These are phyloP conservation scores for Melierax canorus DNA, from an alignment of 2,113 vertebrate genomes.

Conservation along the genomic window DNA sequence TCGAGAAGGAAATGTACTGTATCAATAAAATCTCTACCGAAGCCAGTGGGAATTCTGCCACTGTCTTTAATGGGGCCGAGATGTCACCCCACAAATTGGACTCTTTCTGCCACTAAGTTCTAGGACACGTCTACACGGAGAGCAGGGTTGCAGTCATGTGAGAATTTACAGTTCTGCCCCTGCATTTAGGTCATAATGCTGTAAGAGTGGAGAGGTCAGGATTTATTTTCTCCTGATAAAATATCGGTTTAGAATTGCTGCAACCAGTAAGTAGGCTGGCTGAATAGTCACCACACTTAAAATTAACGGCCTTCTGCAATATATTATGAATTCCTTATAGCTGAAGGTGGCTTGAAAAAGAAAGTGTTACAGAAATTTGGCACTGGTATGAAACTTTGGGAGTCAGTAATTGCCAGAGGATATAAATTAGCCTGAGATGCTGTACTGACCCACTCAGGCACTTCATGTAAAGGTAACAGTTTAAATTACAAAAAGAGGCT, in stretches of 20 bases:
- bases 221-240: conserved; percentile 12
- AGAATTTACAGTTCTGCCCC: neutral
- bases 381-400: neutral
- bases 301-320: neutral
- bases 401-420: neutral
- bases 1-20: neutral
- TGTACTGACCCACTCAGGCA: neutral
- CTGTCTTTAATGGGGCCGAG: neutral
- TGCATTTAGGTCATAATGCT: neutral
- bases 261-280: neutral
- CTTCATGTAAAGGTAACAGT: neutral
- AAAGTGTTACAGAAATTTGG: conserved; percentile 6
- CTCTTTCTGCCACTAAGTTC: neutral
- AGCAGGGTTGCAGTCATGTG: neutral
- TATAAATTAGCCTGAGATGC: neutral
- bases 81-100: neutral
- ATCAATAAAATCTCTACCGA: neutral
- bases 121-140: rapidly evolving
- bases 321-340: neutral
- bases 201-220: neutral
- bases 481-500: neutral
- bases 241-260: neutral
- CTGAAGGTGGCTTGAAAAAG: neutral
- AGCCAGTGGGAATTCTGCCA: neutral
- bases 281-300: neutral